Evolutionary conservation across 1,140 invertebrate genomes (phyloP), one percentile per base, ranked within the genome.

Genomic region (Dendroctonus ponderosae): DNA sequence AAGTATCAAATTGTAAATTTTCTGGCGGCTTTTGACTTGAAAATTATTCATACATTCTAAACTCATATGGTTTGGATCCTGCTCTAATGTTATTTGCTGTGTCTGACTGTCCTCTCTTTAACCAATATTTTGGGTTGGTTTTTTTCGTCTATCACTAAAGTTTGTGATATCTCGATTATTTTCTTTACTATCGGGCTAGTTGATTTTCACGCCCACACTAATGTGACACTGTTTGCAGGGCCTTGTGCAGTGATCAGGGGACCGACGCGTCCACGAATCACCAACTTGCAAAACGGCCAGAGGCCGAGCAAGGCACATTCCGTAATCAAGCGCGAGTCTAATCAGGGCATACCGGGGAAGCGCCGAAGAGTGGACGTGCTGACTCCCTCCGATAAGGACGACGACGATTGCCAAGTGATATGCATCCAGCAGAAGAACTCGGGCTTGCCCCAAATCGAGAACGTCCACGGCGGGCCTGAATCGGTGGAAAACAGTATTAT

Each of bases 381-480:
- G 7, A 72, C 85, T 7, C 84, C 84, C 0, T 83, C 84, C 66
- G 80, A 82, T 67, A 85, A 85, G 66, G 85, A 85, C 66, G 83
- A 85, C 68, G 83, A 84, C 7, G 85, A 86, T 63, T 86, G 85
- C 76, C 83, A 86, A 67, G 83, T 86, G 9, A 88, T 90, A 74
- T 86, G 87, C 5, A 85, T 89, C 78, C 88, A 89, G 70, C 88
- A 88, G 59, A 84, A 89, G 70, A 85, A 86, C 48, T 87, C 89
- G 7, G 87, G 88, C 2, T 68, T 89, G 42, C 88, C 88, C 0
- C 82, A 89, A 71, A 91, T 91, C 62, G 84, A 89, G 56, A 89
- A 87, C 74, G 85, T 91, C 56, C 87, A 89, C 76, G 87, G 76
- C 40, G 73, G 71, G 12, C 51, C 70, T 9, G 74, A 74, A 60